Percentiles rank a stretch among this genome's conserved stretches.
phyloP scores from a whole-genome alignment of 2,888 invertebrate species.

The Andrena camellia region DNA sequence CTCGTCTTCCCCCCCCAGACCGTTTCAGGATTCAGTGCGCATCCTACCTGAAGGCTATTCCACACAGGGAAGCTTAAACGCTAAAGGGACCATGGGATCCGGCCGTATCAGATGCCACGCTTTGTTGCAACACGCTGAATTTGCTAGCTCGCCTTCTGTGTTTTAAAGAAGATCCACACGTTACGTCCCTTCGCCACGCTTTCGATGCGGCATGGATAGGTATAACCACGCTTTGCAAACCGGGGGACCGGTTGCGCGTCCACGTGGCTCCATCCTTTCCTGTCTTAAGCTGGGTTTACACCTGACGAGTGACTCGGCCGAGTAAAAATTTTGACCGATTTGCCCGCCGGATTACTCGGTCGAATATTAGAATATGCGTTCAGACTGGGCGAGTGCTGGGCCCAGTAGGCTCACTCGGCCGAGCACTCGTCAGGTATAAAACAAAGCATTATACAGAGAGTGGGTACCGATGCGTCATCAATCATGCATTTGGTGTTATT shows the following conservation, averaged over 20 bases:
- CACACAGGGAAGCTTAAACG: constrained; percentile 46
- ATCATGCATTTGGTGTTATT: not conserved
- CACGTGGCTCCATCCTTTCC: not conserved
- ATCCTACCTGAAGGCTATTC: constrained; percentile 43
- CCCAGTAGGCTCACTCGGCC: no score
- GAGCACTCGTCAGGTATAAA: no score
- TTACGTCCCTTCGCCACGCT: not conserved
- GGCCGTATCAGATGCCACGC: constrained; percentile 47
- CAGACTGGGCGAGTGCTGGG: no score
- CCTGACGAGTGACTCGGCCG: no score
- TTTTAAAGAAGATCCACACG: constrained; percentile 31
- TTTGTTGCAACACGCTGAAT: constrained; percentile 49
- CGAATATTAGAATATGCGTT: no score
- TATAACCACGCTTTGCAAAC: not conserved
- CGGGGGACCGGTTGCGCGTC: constrained; percentile 22
- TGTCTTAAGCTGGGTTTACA: no score
- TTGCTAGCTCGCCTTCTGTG: constrained; percentile 41
- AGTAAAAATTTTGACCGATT: no score
- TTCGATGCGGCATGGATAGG: not conserved
- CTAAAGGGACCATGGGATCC: constrained; percentile 41
- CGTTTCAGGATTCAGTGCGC: constrained; percentile 48
- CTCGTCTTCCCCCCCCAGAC: not conserved
- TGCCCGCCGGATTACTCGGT: no score
- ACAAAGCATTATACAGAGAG: no score
- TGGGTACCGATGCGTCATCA: no score